These are phyloP conservation scores for Nothoprocta perdicaria DNA, from an alignment of 2,113 vertebrate genomes.

Conservation along the genomic window DNA sequence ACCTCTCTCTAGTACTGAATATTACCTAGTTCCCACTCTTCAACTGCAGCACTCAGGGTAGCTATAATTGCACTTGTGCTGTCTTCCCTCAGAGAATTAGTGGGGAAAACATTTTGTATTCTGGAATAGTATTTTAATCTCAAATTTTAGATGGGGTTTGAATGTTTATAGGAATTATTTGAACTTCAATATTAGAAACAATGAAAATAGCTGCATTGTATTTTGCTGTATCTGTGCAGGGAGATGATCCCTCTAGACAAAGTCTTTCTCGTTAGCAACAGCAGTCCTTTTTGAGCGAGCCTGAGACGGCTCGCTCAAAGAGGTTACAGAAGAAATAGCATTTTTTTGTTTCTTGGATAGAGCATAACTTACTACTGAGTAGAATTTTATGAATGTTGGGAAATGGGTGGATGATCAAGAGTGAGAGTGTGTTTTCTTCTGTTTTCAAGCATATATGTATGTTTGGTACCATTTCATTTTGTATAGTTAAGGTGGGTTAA, in stretches of 20 bases:
- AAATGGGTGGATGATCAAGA: not conserved
- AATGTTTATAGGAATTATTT: not conserved
- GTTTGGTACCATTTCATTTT: not conserved
- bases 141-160: not conserved
- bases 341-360: not conserved
- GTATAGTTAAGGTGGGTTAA: not conserved
- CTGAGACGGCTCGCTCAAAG: too few relatives aligned
- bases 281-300: too few relatives aligned
- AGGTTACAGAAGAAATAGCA: not conserved
- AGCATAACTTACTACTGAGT: not conserved
- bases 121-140: slow-evolving; percentile 12
- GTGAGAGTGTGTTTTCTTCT: not conserved
- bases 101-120: not conserved
- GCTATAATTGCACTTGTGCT: not conserved
- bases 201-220: not conserved
- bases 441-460: not conserved
- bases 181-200: not conserved
- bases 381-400: not conserved
- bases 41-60: not conserved
- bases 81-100: not conserved
- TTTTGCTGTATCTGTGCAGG: not conserved
- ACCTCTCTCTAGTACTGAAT: not conserved
- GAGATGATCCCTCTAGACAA: not conserved
- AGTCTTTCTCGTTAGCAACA: not conserved
- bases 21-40: not conserved